Percentiles rank a stretch among this genome's conserved stretches.
phyloP scores from a whole-genome alignment of 2,113 vertebrate genomes.

The Isurus oxyrinchus region DNA sequence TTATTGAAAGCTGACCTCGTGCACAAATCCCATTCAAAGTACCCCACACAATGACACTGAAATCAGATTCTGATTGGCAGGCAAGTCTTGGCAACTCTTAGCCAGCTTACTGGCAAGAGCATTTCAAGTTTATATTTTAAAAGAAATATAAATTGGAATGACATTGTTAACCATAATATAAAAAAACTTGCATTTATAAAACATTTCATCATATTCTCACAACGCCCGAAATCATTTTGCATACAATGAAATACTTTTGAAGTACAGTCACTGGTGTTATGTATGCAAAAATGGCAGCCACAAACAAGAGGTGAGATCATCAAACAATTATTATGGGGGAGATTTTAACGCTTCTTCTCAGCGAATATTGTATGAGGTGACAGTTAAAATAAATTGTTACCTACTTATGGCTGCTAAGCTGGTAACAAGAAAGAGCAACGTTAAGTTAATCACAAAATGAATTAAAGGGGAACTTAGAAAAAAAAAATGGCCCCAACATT shows the following conservation, averaged over 20 bases:
- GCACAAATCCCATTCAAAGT: background rate
- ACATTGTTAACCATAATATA: background rate
- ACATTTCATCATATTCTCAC: background rate
- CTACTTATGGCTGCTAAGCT: background rate
- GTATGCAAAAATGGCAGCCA: background rate
- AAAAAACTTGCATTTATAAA: background rate
- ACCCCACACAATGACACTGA: background rate
- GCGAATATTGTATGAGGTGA: background rate
- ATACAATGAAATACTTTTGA: background rate
- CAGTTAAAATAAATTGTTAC: background rate
- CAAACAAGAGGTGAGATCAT: background rate
- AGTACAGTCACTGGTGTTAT: background rate
- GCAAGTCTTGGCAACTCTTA: conserved; percentile 7
- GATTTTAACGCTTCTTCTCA: background rate
- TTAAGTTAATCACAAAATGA: background rate
- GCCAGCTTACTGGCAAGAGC: too few species aligned
- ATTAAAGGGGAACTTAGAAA: background rate
- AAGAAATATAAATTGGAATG: background rate
- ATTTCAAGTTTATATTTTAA: background rate
- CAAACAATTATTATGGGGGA: background rate
- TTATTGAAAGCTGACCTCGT: background rate
- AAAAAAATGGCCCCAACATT: background rate
- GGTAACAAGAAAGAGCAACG: background rate
- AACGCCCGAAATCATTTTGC: background rate
- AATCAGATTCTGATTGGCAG: background rate